phyloP scores from a whole-genome alignment of 2,797 vertebrate species.

The Scolopax rusticola region DNA sequence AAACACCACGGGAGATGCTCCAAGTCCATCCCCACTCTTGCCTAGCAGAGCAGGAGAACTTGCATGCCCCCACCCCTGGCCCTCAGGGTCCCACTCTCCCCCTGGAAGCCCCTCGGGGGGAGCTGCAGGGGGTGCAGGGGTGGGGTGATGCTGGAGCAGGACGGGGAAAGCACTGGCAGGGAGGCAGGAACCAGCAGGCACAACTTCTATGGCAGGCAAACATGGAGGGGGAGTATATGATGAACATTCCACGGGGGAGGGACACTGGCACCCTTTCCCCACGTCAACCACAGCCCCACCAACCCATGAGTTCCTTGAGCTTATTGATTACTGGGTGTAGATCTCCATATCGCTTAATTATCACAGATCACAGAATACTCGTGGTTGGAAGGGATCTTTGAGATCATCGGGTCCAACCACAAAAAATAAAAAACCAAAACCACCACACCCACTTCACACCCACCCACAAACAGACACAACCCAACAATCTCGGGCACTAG shows the following conservation, averaged over 20 bases:
- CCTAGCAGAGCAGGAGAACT: accelerated
- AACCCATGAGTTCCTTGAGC: neutral
- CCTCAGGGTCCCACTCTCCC: accelerated
- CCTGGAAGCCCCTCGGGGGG: accelerated
- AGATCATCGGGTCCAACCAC: too few relatives aligned
- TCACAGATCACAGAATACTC: neutral
- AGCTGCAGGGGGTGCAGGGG: accelerated
- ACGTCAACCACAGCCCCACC: neutral
- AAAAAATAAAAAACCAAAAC: too few relatives aligned
- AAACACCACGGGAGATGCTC: neutral
- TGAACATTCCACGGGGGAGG: neutral
- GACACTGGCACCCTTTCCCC: neutral
- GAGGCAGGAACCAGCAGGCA: neutral
- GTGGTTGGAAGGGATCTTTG: too few relatives aligned
- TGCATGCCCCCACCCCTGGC: neutral
- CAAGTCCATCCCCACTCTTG: neutral
- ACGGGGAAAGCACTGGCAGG: accelerated
- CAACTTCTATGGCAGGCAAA: neutral
- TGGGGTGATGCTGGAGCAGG: neutral
- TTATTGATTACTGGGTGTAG: neutral
- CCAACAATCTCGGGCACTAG: too few relatives aligned
- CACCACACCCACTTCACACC: too few relatives aligned
- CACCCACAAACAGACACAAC: too few relatives aligned
- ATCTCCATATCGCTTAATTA: slow-evolving; percentile 16
- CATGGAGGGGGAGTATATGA: neutral